Base-by-base conservation (phyloP, 1,140 invertebrate species). In the Formica selysi region DNA sequence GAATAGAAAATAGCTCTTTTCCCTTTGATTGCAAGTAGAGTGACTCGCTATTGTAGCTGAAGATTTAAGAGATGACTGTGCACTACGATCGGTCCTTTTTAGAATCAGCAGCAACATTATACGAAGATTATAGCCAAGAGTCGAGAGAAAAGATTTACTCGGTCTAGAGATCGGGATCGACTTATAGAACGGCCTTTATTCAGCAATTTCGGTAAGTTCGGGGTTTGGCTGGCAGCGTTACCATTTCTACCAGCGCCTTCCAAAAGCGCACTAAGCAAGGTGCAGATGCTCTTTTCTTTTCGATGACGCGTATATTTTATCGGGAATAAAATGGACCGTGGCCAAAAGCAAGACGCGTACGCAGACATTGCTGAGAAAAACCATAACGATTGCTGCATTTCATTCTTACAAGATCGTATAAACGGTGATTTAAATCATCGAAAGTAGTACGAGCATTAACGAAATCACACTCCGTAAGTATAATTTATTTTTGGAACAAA, bases 271-370 rank as follows among this genome's bases (percentile, higher is more conserved):
- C 11, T 84, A 10, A 61, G 44, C 41, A 38, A 61, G 57, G 13
- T 16, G 11, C 68, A 19, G 22, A 81, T 68, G 54, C 61, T 48
- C 62, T 54, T 73, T 78, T 84, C 76, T 84, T 74, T 68, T 68
- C 19, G n/a, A 29, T 54, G 38, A 29, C 38, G 85, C 73, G 26
- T 78, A 86, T 89, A 89, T 87, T 70, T 79, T 89, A 89, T 85
- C 68, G 68, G 70, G 74, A 87, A 84, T 87, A 89, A 89, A 89
- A 87, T 90, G 89, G 88, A 90, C n/a, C 44, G 19, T n/a, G 29
- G 88, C 89, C 89, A 90, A 89, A 19, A 19, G 44, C 80, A 8
- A 29, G 1, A 22, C 16, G 54, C n/a, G 61, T 61, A 67, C 41
- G 38, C 48, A 61, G 22, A 32, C 57, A n/a, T 62, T 71, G 13